These are phyloP conservation scores for Alosa alosa DNA, from an alignment of 2,113 vertebrate genomes.

Conservation along the genomic window DNA sequence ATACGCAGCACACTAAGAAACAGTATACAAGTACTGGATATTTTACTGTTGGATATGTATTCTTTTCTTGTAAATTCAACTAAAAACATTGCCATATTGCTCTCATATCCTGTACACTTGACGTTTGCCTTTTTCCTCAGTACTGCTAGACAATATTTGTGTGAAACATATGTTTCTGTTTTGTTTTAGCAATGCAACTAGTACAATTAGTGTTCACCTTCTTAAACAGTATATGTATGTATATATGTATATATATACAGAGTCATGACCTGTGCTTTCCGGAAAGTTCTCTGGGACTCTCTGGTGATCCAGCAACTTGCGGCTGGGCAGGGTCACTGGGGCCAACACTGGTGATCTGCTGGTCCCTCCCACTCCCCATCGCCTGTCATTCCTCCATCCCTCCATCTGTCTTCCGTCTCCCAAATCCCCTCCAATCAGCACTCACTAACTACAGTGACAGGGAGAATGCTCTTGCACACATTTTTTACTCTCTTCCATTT, in stretches of 20 bases:
- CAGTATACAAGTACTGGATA: constrained; percentile 31
- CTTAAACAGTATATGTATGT: constrained; percentile 37
- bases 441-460: constrained; percentile 17
- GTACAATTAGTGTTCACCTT: constrained; percentile 40
- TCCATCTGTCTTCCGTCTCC: not conserved
- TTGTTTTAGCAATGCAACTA: constrained; percentile 36
- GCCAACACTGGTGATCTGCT: constrained; percentile 19
- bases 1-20: constrained; percentile 45
- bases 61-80: constrained; percentile 9
- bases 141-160: constrained; percentile 52
- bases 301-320: constrained; percentile 19
- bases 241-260: constrained; percentile 44
- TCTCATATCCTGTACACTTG: constrained; percentile 38
- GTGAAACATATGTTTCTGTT: constrained; percentile 33
- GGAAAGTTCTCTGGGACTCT: constrained; percentile 21
- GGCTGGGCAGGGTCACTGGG: constrained; percentile 30
- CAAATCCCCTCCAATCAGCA: constrained; percentile 8
- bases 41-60: constrained; percentile 17
- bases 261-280: constrained; percentile 44
- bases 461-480: constrained; percentile 23
- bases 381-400: constrained; percentile 11
- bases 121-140: constrained; percentile 40
- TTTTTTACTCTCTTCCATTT: constrained; percentile 25
- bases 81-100: constrained; percentile 51
- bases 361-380: not conserved